Evolutionary conservation across 2,113 vertebrate genomes (phyloP).

Genomic region (Anarrhichthys ocellatus): DNA sequence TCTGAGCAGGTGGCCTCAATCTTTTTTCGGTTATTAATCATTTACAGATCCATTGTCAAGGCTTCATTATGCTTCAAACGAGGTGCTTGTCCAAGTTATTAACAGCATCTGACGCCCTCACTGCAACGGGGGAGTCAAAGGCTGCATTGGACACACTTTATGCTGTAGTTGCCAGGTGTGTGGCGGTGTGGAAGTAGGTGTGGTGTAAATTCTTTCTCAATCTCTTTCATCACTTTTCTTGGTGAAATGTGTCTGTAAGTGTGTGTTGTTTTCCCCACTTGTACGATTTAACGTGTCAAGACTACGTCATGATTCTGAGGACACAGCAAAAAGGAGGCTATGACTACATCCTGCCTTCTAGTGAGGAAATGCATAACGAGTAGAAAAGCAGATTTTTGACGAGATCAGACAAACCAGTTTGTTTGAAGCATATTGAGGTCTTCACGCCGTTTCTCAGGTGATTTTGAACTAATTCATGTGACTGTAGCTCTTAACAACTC

Average conservation of each 20-base stretch:
- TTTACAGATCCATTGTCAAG: neutral
- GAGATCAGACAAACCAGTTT: neutral
- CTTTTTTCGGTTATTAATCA: neutral
- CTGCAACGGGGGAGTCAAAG: neutral
- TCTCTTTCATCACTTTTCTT: neutral
- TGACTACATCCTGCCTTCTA: neutral
- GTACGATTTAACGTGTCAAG: neutral
- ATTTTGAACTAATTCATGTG: neutral
- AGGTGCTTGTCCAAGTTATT: neutral
- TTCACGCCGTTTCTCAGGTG: conserved; percentile 14
- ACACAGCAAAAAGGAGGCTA: neutral
- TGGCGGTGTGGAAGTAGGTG: neutral
- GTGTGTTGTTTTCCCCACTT: neutral
- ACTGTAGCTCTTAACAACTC: neutral
- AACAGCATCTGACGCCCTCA: neutral
- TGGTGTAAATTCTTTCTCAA: neutral
- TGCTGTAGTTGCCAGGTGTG: neutral
- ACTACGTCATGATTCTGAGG: neutral
- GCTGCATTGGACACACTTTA: neutral
- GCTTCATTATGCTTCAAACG: conserved; percentile 8
- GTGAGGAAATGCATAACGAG: neutral
- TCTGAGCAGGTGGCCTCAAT: neutral
- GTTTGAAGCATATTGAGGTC: conserved; percentile 29
- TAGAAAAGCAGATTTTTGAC: conserved; percentile 8
- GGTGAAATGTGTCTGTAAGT: neutral